Evolutionary conservation across 2,113 vertebrate genomes (phyloP), one percentile per base, ranked within the genome.

Genomic region (Chrysemys picta): DNA sequence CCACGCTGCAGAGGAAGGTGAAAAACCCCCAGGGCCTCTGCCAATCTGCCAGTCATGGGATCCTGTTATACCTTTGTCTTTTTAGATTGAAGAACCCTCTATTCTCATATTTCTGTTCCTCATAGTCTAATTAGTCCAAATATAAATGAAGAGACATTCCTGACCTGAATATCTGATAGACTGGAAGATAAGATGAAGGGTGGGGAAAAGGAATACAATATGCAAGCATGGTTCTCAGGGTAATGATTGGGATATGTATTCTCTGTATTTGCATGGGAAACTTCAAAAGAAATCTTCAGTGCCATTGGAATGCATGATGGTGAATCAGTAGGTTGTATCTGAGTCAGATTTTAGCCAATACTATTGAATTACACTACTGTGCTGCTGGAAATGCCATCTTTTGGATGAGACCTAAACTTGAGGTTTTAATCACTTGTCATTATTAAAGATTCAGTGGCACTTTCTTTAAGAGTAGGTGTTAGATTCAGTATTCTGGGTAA

Each of bases 241-340:
- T 42, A 82, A 88, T 92, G 89, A 91, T 78, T 53, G 93, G 89
- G 93, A 91, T 72, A 84, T 90, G 89, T 59, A 82, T 94, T 80
- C 57, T 69, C 31, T 85, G 84, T 24, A 27, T 24, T 29, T 75
- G 22, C 13, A 38, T 25, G 59, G 93, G 53, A 75, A 50, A 85
- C 56, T 90, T 85, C 94, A 94, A 94, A 89, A 47, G 90, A 94
- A 91, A 93, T 78, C 3, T 78, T 78, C 75, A 93, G 56, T 75
- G 53, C 49, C 83, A 85, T 38, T 19, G 13, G 93, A 93, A 80
- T 53, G 80, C 86, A 82, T 69, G 90, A 89, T 88, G 81, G 62
- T 42, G 93, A 89, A 94, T 87, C 22, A 94, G 88, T 89, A 94
- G 49, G 5, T 53, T 69, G 59, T 2, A 29, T 82, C 80, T 8